Evolutionary conservation across 2,797 vertebrate species (phyloP).

Genomic region (Loris lydekkerianus): DNA sequence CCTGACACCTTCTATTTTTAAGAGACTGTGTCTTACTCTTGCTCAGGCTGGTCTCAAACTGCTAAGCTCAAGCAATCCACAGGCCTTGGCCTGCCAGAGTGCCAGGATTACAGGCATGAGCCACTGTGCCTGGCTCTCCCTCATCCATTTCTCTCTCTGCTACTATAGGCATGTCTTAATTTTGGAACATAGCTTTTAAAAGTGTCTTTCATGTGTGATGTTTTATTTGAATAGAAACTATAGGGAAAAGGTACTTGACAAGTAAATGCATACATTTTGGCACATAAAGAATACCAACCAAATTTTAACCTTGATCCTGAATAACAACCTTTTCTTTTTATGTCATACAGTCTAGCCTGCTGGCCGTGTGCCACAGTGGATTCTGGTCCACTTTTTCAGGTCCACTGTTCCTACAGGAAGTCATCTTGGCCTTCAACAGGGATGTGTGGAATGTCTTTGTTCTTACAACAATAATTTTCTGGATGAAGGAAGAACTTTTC

Average conservation of each 20-base stretch:
- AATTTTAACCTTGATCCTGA: constrained; percentile 18
- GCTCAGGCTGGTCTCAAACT: no score
- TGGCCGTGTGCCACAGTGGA: neutral
- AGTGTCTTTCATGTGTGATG: constrained; percentile 3
- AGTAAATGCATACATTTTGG: neutral
- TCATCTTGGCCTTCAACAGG: neutral
- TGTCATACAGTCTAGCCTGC: neutral
- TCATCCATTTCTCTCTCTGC: neutral
- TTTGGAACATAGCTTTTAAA: neutral
- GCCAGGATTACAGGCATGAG: no score
- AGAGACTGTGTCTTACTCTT: no score
- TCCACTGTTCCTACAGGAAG: constrained; percentile 8
- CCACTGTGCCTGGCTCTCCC: neutral
- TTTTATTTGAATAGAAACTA: constrained; percentile 4
- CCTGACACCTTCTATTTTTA: no score
- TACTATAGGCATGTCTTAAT: neutral
- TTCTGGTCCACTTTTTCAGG: constrained; percentile 1
- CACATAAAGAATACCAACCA: neutral
- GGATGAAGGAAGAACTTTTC: constrained; percentile 23
- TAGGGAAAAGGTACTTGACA: neutral
- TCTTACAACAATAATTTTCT: constrained; percentile 40
- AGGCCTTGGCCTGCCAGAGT: no score
- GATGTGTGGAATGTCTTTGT: neutral
- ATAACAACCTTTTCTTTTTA: constrained; percentile 45
- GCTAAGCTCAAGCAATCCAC: no score